Evolutionary conservation across 2,888 invertebrate species (phyloP), one percentile per base, ranked within the genome.

Genomic region (Panopea generosa): DNA sequence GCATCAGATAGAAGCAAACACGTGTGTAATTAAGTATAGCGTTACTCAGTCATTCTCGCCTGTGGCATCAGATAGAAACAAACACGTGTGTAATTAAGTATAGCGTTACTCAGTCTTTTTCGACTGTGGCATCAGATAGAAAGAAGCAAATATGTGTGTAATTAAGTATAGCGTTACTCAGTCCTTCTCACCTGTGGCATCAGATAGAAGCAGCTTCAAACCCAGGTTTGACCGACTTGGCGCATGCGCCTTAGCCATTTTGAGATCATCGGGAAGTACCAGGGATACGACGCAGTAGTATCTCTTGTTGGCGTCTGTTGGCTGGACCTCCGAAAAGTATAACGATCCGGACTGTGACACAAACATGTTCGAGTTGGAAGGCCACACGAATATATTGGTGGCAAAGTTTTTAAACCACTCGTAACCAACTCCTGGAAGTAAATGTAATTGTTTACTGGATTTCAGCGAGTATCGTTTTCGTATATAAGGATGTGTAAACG

Each of bases 311-410:
- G 53, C 53, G 29, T 80, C 80, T 14, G 80, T 80, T 7, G 76
- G 80, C 57, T 80, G 80, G 0, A 80, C 80, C 26, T 76, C 76
- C 1, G 80, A 73, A n/a, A 80, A 29, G 27, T 73, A 80, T 9
- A 80, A 94, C 9, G 97, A 96, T 49, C 98, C 98, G 93, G 98
- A 98, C 87, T 95, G 94, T 0, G 98, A 98, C 0, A 98, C 98
- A 94, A 99, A 98, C 0, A 98, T 96, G 83, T 92, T 88, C 1
- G 83, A 82, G 67, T 98, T 94, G 88, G 98, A 97, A 92, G 98
- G 97, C 91, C 98, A 97, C 1, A 99, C 97, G 85, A 98, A 96
- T 16, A 72, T 56, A 27, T 69, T 65, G 9, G 43, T 65, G 18
- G 69, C 69, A 1, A 57, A 49, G 49, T 72, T 65, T 40, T 98